Conservation (phyloP, 2,113 vertebrate species). For the Chaenocephalus aceratus region DNA sequence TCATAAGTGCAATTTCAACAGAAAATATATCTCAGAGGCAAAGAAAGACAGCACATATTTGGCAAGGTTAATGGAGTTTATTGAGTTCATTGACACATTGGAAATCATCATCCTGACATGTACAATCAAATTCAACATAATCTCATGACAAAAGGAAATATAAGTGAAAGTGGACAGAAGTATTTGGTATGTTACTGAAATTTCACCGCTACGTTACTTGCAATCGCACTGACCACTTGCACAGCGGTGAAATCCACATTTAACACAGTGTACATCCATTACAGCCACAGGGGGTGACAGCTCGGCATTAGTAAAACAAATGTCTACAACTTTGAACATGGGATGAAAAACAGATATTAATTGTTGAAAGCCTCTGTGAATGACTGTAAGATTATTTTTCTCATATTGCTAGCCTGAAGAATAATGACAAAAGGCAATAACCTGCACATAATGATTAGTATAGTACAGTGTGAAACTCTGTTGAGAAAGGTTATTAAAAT, state of each 20-base stretch:
- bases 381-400: slow-evolving; percentile 7
- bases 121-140: slow-evolving; percentile 50
- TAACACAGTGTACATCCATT: slow-evolving; percentile 69
- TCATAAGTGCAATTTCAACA: not conserved
- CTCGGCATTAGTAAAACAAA: slow-evolving; percentile 40
- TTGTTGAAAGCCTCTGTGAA: slow-evolving; percentile 31
- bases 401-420: slow-evolving; percentile 67
- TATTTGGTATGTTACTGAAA: slow-evolving; percentile 58
- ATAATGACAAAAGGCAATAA: slow-evolving; percentile 40
- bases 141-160: slow-evolving; percentile 37
- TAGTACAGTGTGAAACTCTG: slow-evolving; percentile 42
- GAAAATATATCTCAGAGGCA: not conserved
- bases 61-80: slow-evolving; percentile 64
- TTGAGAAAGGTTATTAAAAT: slow-evolving; percentile 47
- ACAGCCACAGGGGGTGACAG: slow-evolving; percentile 61
- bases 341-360: slow-evolving; percentile 30
- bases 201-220: slow-evolving; percentile 45
- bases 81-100: slow-evolving; percentile 70
- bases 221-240: slow-evolving; percentile 24
- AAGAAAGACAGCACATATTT: not conserved
- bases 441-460: slow-evolving; percentile 47
- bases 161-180: slow-evolving; percentile 46
- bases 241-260: slow-evolving; percentile 50
- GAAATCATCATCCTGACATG: slow-evolving; percentile 48
- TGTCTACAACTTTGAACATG: slow-evolving; percentile 30